Conservation (phyloP, 2,888 invertebrate genomes). For the Diadegma fenestrale region DNA sequence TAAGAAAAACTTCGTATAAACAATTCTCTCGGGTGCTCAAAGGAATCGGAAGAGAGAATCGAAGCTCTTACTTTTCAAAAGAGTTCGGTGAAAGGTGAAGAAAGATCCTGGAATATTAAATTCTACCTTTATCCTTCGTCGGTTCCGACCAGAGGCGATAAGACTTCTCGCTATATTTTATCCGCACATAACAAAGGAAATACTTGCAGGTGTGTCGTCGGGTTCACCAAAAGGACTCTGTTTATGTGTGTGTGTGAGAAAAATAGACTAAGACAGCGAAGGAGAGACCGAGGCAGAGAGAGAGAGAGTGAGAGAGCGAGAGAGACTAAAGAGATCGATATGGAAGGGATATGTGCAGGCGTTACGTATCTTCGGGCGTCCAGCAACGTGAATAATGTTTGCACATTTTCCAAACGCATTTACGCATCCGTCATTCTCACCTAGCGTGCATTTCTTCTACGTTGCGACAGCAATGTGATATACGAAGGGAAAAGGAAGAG, state of each 20-base stretch:
- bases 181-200: slow-evolving; percentile 44
- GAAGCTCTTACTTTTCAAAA: slow-evolving; percentile 21
- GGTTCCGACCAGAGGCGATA: slow-evolving; percentile 45
- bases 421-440: slow-evolving; percentile 19
- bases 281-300: not conserved
- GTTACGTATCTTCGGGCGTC: slow-evolving; percentile 46
- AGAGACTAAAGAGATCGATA: slow-evolving; percentile 55
- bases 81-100: slow-evolving; percentile 9
- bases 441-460: slow-evolving; percentile 32
- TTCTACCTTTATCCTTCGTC: slow-evolving; percentile 50
- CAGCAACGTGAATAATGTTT: slow-evolving; percentile 53
- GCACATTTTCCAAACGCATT: slow-evolving; percentile 37
- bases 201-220: slow-evolving; percentile 42
- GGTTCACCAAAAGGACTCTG: slow-evolving; percentile 1
- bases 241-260: not conserved
- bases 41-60: slow-evolving; percentile 11
- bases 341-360: slow-evolving; percentile 38
- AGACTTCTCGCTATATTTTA: slow-evolving; percentile 38
- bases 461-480: not conserved
- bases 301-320: too few species aligned
- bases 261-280: not conserved
- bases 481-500: not conserved
- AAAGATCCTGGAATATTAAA: slow-evolving; percentile 54
- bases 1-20: not conserved
- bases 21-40: not conserved